A percentile compares a stretch with the other conserved stretches of the same genome.
Conservation (phyloP, 2,797 vertebrate genomes). For the Sebastes melanostomus region DNA sequence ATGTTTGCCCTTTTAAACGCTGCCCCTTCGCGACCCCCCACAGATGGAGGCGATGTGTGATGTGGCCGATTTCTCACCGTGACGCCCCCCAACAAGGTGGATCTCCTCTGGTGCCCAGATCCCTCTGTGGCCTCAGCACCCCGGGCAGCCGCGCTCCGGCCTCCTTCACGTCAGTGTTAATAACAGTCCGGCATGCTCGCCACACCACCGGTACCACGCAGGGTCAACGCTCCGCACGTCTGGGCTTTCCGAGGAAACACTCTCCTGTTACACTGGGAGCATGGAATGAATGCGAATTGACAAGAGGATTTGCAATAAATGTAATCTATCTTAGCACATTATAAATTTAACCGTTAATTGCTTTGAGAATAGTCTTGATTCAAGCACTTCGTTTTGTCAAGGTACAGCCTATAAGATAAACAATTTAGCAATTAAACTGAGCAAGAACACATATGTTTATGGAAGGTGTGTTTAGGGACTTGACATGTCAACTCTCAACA, state of each 20-base stretch:
- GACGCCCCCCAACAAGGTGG: constrained; percentile 54
- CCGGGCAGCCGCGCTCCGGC: background rate
- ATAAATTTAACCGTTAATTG: constrained; percentile 42
- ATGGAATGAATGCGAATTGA: constrained; percentile 15
- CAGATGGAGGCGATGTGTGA: constrained; percentile 53
- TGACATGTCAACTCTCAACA: constrained; percentile 44
- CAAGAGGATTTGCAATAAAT: constrained; percentile 23
- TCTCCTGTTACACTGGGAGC: background rate
- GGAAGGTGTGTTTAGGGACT: constrained; percentile 19
- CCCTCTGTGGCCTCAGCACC: constrained; percentile 24
- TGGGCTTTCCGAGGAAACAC: constrained; percentile 8
- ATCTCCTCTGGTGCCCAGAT: constrained; percentile 36
- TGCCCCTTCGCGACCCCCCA: constrained; percentile 32
- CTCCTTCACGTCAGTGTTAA: constrained; percentile 49
- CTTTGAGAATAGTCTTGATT: constrained; percentile 40
- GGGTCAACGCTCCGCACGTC: constrained; percentile 27
- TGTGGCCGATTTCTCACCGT: constrained; percentile 33
- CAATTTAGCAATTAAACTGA: constrained; percentile 48
- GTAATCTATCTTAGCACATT: constrained; percentile 46
- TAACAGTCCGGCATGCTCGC: constrained; percentile 39
- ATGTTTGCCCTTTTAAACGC: constrained; percentile 64
- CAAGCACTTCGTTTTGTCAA: background rate
- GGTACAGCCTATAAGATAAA: constrained; percentile 23
- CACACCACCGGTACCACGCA: background rate
- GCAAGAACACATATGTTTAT: constrained; percentile 39